Base-by-base conservation (phyloP, 2,113 vertebrate genomes). In the Saimiri boliviensis region DNA sequence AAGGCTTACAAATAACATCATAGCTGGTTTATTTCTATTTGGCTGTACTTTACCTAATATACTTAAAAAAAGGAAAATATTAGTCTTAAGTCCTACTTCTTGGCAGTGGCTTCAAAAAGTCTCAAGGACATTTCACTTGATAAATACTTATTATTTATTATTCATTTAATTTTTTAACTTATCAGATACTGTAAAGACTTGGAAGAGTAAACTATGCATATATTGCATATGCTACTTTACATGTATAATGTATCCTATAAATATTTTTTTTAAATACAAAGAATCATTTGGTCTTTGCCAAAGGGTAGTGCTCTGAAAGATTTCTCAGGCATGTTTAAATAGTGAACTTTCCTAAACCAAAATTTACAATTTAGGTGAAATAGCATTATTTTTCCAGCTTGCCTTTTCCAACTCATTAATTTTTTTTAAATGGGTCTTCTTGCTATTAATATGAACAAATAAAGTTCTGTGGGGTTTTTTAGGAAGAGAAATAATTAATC, bases 61-160 rank as follows among this genome's bases (percentile, higher is more conserved):
- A 86, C 77, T 83, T 32, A 82, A 76, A 27, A 74, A 91, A 91
- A 58, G 58, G 42, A 52, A 47, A 87, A 2, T 60, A 42, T 81
- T 76, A 63, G 35, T 84, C 19, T 76, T 8, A 32, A 4, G 19
- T 25, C 63, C 37, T 81, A 35, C 19, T 92, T 80, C 88, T 93
- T 73, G 66, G 12, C 56, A 87, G 42, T 52, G 25, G 37, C n/a
- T 89, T 93, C 23, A 68, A 56, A 82, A 94, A 77, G 23, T 96
- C 27, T 81, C 77, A 96, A 89, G 47, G 66, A 60, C 63, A 58
- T 45, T 92, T 98, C 60, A 86, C 49, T 81, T 80, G 63, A 86
- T 91, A 88, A 96, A n/a, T 85, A 80, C 58, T 84, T 74, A 47
- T 47, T 93, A 94, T 89, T 63, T 93, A 73, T 91, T 83, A 71